phyloP scores from a whole-genome alignment of 2,113 vertebrate species.

The Microcebus tavaratra region DNA sequence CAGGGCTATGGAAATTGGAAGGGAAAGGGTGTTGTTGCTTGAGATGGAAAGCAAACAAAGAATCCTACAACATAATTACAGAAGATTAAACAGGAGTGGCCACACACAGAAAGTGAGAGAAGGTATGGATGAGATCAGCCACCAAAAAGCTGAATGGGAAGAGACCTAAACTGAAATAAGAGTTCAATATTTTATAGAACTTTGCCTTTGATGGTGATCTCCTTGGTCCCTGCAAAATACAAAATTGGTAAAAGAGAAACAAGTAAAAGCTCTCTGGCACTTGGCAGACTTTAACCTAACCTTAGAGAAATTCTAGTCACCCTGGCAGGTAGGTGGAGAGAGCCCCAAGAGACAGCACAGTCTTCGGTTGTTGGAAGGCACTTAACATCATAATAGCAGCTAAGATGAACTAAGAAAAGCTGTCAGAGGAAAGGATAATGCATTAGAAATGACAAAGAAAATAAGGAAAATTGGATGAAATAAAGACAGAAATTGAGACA shows the following conservation, averaged over 20 bases:
- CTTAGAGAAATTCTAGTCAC: background rate
- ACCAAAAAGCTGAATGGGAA: background rate
- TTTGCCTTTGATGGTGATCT: background rate
- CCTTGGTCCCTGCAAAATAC: background rate
- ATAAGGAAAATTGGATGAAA: background rate
- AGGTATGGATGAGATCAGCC: background rate
- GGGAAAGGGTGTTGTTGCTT: background rate
- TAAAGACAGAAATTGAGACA: background rate
- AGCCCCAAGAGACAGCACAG: background rate
- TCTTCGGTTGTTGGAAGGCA: background rate
- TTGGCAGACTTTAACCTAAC: background rate
- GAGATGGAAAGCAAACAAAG: background rate
- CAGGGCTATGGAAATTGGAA: background rate
- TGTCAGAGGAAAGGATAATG: background rate
- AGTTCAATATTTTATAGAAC: background rate
- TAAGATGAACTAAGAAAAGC: background rate
- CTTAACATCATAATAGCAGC: background rate
- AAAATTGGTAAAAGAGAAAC: background rate
- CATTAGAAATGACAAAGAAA: background rate
- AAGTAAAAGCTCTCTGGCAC: background rate
- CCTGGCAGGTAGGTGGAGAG: background rate
- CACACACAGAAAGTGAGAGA: background rate
- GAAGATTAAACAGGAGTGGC: background rate
- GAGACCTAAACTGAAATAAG: background rate
- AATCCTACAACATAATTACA: background rate